These are phyloP conservation scores for Aporrectodea caliginosa DNA, from an alignment of 1,140 invertebrate genomes.

Conservation along the genomic window DNA sequence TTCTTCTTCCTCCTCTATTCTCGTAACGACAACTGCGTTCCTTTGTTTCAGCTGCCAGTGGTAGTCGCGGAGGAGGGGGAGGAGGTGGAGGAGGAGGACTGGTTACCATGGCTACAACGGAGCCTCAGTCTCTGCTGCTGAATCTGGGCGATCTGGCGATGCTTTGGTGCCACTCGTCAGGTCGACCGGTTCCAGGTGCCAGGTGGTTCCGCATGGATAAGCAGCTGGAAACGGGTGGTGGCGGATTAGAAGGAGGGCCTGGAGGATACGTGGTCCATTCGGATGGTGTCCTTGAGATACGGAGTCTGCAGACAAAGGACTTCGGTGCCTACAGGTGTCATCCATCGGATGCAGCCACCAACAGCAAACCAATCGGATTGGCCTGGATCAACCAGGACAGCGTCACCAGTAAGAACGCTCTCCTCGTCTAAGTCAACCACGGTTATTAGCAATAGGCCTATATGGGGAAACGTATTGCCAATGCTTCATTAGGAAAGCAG, in stretches of 20 bases:
- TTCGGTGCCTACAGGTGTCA: slow-evolving; percentile 75
- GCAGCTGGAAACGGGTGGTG: not conserved
- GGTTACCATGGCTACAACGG: no score
- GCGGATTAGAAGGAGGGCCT: not conserved
- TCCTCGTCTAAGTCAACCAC: no score
- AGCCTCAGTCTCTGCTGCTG: not conserved
- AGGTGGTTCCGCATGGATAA: not conserved
- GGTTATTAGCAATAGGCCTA: no score
- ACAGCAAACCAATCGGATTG: not conserved
- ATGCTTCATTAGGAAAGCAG: no score
- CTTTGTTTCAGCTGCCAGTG: no score
- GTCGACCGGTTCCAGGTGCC: not conserved
- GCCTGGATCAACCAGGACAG: not conserved
- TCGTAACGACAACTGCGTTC: no score
- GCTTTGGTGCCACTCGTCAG: not conserved
- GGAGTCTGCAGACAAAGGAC: slow-evolving; percentile 68
- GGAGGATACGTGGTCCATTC: not conserved
- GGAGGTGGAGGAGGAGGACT: no score
- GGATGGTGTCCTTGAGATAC: slow-evolving; percentile 74
- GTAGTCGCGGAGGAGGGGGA: no score
- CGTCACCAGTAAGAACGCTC: no score
- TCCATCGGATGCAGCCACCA: slow-evolving; percentile 56
- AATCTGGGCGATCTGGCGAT: not conserved
- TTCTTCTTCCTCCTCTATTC: no score
- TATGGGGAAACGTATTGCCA: no score